Conservation (phyloP, 2,888 invertebrate species). For the Laothoe populi region DNA sequence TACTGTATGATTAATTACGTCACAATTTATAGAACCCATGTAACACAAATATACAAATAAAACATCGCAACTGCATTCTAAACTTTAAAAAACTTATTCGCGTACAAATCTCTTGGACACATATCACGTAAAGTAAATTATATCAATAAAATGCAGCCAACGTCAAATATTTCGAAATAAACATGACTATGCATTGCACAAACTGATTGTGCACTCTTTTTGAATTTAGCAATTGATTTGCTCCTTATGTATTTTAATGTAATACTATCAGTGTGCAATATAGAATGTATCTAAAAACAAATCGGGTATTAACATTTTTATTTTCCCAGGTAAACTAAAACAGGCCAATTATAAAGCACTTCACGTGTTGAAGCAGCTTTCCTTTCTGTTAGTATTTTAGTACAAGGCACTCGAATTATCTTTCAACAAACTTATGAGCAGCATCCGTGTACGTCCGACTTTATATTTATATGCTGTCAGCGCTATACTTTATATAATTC, state of each 20-base stretch:
- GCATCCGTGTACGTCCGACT: conserved; percentile 33
- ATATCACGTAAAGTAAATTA: conserved; percentile 7
- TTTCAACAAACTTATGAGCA: conserved; percentile 22
- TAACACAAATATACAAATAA: not conserved
- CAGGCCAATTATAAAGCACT: conserved; percentile 17
- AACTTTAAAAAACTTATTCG: not conserved
- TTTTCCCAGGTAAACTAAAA: conserved; percentile 1
- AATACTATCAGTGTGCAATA: not conserved
- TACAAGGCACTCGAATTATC: conserved; percentile 19
- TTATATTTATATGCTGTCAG: conserved; percentile 36
- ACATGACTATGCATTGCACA: conserved; percentile 11
- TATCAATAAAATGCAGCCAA: conserved; percentile 16
- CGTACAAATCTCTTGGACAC: conserved; percentile 4
- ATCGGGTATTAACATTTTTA: not conserved
- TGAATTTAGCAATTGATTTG: conserved; percentile 8
- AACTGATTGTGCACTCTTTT: conserved; percentile 18
- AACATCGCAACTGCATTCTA: not conserved
- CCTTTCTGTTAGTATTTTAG: conserved; percentile 14
- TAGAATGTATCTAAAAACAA: not conserved
- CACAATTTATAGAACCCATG: conserved; percentile 37
- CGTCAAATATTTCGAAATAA: conserved; percentile 16
- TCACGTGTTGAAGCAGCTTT: conserved; percentile 12
- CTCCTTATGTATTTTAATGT: conserved; percentile 1
- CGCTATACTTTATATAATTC: conserved; percentile 39
- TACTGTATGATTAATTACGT: conserved; percentile 43